Evolutionary conservation across 2,113 vertebrate genomes (phyloP).

Genomic region (Ptilonorhynchus violaceus): DNA sequence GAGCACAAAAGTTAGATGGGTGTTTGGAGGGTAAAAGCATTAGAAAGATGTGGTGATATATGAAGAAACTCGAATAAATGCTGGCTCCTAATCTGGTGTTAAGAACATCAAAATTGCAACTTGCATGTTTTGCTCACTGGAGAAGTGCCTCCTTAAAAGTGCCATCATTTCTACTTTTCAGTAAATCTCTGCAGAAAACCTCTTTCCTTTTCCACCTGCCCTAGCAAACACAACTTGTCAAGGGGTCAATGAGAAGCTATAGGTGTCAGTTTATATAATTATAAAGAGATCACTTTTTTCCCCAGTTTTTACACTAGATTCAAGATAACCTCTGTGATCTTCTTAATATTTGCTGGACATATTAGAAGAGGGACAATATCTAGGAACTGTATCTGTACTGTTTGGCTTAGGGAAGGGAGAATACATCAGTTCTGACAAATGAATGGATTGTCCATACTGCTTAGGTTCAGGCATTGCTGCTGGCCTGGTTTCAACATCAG

Average conservation of each 20-base stretch:
- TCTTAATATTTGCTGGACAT: background rate
- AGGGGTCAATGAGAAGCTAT: background rate
- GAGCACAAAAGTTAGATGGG: background rate
- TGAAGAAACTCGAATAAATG: background rate
- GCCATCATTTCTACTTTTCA: background rate
- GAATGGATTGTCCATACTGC: background rate
- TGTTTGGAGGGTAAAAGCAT: background rate
- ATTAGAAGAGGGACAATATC: background rate
- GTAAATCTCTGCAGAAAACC: background rate
- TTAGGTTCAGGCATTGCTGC: background rate
- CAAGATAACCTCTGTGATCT: background rate
- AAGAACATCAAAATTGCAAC: background rate
- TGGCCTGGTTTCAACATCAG: background rate
- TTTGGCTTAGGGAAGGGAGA: background rate
- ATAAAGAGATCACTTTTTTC: background rate
- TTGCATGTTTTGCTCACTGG: background rate
- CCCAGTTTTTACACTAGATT: background rate
- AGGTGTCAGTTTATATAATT: background rate
- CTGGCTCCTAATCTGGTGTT: background rate
- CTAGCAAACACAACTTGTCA: background rate
- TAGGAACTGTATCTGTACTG: background rate
- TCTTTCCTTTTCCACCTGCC: background rate
- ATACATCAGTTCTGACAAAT: background rate
- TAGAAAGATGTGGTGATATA: background rate
- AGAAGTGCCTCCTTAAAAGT: background rate